phyloP scores from a whole-genome alignment of 2,888 invertebrate genomes.

The Scaptomyza reducta region DNA sequence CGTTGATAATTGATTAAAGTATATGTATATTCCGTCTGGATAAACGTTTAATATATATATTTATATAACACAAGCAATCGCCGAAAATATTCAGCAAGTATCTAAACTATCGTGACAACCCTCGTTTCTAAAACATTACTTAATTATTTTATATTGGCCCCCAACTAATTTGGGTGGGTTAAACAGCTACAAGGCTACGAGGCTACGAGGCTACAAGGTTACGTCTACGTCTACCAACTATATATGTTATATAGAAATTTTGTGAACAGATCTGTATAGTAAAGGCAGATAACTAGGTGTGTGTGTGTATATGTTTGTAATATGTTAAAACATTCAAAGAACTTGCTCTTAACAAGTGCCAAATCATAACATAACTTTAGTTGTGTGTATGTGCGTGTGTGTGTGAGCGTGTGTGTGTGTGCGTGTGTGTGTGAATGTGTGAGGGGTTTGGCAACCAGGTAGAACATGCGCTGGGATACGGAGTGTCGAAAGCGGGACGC shows the following conservation, averaged over 20 bases:
- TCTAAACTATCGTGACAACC: conserved; percentile 9
- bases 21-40: too few relatives aligned
- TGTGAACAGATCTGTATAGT: conserved; percentile 40
- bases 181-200: conserved; percentile 31
- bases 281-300: conserved; percentile 27
- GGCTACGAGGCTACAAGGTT: conserved; percentile 33
- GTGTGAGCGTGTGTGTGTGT: background rate
- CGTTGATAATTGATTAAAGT: background rate
- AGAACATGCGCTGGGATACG: conserved; percentile 30
- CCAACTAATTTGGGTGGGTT: conserved; percentile 51
- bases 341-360: conserved; percentile 48
- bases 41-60: background rate
- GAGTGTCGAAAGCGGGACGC: background rate
- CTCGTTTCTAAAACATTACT: conserved; percentile 11
- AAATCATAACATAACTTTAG: conserved; percentile 32
- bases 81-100: conserved; percentile 19
- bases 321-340: conserved; percentile 41
- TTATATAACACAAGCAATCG: conserved; percentile 28
- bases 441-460: conserved; percentile 46
- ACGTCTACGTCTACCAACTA: conserved; percentile 49
- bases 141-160: conserved; percentile 17
- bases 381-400: conserved; percentile 3
- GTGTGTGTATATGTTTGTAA: conserved; percentile 6
- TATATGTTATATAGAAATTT: conserved; percentile 32
- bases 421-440: conserved; percentile 4